Percentiles rank a stretch among this genome's conserved stretches.
Evolutionary conservation across 92 coral and sea anemone genomes (phyloP).

Genomic region (Bergia sp.): DNA sequence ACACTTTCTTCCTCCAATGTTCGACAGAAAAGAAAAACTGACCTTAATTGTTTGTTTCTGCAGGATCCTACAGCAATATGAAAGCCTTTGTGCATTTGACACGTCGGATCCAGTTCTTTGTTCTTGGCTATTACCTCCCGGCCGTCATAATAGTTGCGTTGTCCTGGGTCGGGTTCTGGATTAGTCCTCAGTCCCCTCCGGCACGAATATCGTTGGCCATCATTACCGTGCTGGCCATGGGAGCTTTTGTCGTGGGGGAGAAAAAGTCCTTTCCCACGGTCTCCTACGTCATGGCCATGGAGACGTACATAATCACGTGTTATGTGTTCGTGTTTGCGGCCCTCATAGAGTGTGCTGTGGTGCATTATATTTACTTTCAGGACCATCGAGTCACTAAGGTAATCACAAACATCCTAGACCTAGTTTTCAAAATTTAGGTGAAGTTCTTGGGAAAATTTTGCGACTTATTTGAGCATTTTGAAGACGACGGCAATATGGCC

Average conservation of each 20-base stretch:
- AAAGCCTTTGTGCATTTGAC: conserved; percentile 62
- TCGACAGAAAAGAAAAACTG: no score
- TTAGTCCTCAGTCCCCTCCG: conserved; percentile 78
- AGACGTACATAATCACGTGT: conserved; percentile 74
- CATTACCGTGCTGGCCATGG: conserved; percentile 82
- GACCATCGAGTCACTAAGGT: no score
- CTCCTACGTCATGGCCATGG: conserved; percentile 81
- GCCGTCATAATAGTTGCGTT: conserved; percentile 73
- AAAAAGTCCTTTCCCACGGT: conserved; percentile 76
- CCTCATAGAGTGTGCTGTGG: conserved; percentile 80
- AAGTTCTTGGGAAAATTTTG: no score
- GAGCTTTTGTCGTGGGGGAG: conserved; percentile 67
- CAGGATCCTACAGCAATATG: no score
- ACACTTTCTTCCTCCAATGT: no score
- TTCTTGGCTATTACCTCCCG: conserved; percentile 77
- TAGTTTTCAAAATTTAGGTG: no score
- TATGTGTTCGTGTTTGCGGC: conserved; percentile 79
- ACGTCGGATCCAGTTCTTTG: conserved; percentile 74
- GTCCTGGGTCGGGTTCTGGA: conserved; percentile 87
- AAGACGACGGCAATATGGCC: no score
- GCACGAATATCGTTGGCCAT: conserved; percentile 83
- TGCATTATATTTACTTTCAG: conserved; percentile 47
- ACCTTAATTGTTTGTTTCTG: no score
- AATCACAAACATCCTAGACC: no score
- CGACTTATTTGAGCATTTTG: no score